Evolutionary conservation across 2,797 vertebrate genomes (phyloP).

Genomic region (Gallinago stenura): DNA sequence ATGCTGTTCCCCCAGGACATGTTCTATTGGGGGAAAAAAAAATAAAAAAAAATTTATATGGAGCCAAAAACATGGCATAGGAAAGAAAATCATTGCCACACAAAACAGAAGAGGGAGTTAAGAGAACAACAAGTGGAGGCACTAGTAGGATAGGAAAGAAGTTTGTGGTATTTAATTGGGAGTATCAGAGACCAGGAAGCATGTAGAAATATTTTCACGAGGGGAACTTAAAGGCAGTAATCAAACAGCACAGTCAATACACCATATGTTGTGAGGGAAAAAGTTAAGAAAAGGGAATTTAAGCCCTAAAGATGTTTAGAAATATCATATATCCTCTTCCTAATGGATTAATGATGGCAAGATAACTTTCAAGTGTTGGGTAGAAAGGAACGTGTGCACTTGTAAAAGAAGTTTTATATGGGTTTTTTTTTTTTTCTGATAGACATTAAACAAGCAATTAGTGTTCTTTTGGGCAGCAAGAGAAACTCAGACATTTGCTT

Average conservation of each 20-base stretch:
- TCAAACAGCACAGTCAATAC: not conserved
- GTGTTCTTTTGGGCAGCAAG: not conserved
- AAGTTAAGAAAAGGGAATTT: not conserved
- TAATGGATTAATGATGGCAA: not conserved
- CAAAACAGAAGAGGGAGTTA: not conserved
- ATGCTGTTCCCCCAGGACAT: not conserved
- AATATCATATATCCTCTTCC: not conserved
- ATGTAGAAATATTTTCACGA: not conserved
- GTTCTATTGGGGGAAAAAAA: not conserved
- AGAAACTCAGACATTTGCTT: not conserved
- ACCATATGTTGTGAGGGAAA: not conserved
- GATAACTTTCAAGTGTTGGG: not conserved
- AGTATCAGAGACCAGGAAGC: not conserved
- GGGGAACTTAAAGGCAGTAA: not conserved
- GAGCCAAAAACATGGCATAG: not conserved
- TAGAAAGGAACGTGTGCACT: not conserved
- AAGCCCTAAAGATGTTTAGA: not conserved
- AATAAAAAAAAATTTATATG: not conserved
- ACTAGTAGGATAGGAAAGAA: not conserved
- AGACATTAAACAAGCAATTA: not conserved
- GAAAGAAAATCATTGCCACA: not conserved
- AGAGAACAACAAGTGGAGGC: not conserved
- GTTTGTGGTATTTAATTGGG: not conserved
- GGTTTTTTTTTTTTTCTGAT: not conserved
- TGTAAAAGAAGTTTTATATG: not conserved